A percentile compares a stretch with the other conserved stretches of the same genome.
phyloP scores from a whole-genome alignment of 2,888 invertebrate genomes.

The Drosophila aldrichi region DNA sequence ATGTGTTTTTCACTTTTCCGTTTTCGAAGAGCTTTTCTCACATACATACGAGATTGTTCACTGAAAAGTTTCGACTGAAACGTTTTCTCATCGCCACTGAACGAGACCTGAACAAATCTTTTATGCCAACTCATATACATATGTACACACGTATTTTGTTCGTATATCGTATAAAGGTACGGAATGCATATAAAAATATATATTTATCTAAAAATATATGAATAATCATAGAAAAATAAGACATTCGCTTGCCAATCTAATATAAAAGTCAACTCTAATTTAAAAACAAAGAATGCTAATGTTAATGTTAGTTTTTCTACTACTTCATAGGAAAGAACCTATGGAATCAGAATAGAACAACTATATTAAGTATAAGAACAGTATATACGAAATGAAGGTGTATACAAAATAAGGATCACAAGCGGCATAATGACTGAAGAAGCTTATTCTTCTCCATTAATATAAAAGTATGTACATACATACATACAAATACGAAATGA shows the following conservation, averaged over 20 bases:
- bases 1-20: slow-evolving; percentile 31
- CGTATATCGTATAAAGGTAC: neutral
- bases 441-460: no score
- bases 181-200: neutral
- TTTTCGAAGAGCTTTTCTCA: slow-evolving; percentile 47
- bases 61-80: slow-evolving; percentile 46
- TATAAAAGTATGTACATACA: no score
- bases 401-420: no score
- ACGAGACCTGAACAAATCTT: slow-evolving; percentile 20
- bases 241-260: neutral
- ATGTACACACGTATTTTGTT: slow-evolving; percentile 9
- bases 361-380: no score
- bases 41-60: slow-evolving; percentile 49
- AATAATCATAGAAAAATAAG: neutral
- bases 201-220: slow-evolving; percentile 5
- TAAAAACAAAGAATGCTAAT: neutral
- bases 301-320: no score
- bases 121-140: slow-evolving; percentile 13
- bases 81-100: slow-evolving; percentile 26
- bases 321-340: neutral
- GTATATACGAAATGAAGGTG: no score
- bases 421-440: no score
- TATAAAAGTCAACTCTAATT: neutral
- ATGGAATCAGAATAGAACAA: no score
- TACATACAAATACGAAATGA: no score